phyloP scores from a whole-genome alignment of 2,797 vertebrate species.

The Urophycis tenuis region DNA sequence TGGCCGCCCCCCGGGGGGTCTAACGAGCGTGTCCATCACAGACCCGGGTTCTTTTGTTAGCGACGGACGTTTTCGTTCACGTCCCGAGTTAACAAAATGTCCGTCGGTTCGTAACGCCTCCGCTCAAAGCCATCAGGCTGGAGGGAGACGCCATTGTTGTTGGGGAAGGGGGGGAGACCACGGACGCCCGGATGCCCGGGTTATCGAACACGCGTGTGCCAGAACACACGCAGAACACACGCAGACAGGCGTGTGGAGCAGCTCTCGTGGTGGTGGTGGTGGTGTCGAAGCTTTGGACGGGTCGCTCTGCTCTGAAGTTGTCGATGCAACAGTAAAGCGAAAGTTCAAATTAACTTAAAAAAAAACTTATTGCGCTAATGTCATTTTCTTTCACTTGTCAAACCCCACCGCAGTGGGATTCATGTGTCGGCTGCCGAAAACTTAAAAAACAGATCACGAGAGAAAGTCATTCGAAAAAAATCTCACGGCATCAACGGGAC shows the following conservation, averaged over 20 bases:
- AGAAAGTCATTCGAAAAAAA: neutral
- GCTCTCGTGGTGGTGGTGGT: conserved; percentile 21
- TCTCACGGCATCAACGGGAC: neutral
- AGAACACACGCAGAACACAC: conserved; percentile 16
- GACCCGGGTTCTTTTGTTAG: conserved; percentile 14
- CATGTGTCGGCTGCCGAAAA: neutral
- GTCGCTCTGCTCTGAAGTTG: conserved; percentile 16
- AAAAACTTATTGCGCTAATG: neutral
- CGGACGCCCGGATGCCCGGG: conserved; percentile 27
- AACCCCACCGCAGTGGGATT: neutral
- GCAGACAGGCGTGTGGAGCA: conserved; percentile 29
- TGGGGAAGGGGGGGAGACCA: conserved; percentile 20
- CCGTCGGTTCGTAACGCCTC: conserved; percentile 26
- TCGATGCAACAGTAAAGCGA: neutral
- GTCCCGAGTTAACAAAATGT: conserved; percentile 1
- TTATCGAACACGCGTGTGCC: conserved; percentile 40
- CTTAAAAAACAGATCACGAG: neutral
- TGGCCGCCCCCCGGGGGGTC: conserved; percentile 44
- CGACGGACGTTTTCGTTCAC: neutral
- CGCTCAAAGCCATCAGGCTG: conserved; percentile 24
- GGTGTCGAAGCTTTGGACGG: conserved; percentile 26
- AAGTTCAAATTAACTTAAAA: neutral
- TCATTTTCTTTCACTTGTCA: neutral
- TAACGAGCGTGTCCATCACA: conserved; percentile 19
- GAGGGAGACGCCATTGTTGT: conserved; percentile 25